phyloP scores from a whole-genome alignment of 2,797 vertebrate genomes.

The Triplophysa bombifrons region DNA sequence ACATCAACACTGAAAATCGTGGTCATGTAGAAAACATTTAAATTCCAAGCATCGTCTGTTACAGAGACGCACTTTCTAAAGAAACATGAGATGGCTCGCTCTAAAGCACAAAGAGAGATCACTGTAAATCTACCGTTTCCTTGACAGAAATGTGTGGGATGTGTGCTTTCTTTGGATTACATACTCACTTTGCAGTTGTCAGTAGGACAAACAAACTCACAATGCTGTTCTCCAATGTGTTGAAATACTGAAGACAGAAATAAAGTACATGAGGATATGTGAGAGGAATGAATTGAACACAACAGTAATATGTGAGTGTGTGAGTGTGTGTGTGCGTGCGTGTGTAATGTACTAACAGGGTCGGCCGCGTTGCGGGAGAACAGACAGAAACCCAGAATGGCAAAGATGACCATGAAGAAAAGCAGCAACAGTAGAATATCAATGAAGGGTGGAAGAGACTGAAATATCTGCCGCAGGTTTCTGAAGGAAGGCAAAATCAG shows the following conservation, averaged over 20 bases:
- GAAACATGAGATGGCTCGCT: not conserved
- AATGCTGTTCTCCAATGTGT: constrained; percentile 93
- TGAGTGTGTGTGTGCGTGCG: not conserved
- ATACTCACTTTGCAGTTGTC: constrained; percentile 96
- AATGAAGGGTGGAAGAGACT: constrained; percentile 98
- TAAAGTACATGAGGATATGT: not conserved
- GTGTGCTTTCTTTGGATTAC: not conserved
- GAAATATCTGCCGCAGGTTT: constrained; percentile 98
- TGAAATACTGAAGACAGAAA: constrained; percentile 87
- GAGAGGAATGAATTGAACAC: not conserved
- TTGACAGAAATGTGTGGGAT: not conserved
- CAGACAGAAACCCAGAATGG: constrained; percentile 94
- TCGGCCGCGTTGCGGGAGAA: constrained; percentile 92
- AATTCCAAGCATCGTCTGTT: not conserved
- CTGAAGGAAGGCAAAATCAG: constrained; percentile 70
- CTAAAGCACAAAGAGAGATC: not conserved
- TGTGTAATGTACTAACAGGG: constrained; percentile 79
- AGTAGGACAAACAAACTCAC: constrained; percentile 96
- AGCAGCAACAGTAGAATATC: constrained; percentile 95
- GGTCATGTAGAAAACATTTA: not conserved
- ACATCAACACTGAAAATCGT: not conserved
- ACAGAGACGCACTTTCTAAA: not conserved
- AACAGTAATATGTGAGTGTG: not conserved
- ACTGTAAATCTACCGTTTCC: not conserved
- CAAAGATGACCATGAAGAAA: constrained; percentile 99